Percentiles rank a stretch among this genome's conserved stretches.
Evolutionary conservation across 2,888 invertebrate species (phyloP).

Genomic region (Microplitis manilae): DNA sequence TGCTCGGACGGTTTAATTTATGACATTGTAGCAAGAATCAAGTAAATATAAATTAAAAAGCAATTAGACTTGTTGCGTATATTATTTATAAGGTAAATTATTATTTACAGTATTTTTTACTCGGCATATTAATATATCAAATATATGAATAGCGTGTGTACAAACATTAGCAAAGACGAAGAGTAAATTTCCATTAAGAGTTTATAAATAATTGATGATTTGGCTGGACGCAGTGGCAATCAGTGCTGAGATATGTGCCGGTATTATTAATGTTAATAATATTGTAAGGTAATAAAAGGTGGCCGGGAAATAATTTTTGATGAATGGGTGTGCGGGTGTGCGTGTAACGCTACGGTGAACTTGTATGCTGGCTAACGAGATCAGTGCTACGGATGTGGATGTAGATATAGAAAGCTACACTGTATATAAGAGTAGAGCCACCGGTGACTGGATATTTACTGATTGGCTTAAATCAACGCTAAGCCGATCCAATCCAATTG

Average conservation of each 20-base stretch:
- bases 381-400: constrained; percentile 53
- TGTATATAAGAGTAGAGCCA: constrained; percentile 21
- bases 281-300: constrained; percentile 9
- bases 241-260: background rate
- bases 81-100: background rate
- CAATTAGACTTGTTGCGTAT: constrained; percentile 1
- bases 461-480: constrained; percentile 72
- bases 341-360: constrained; percentile 67
- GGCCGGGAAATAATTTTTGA: constrained; percentile 8
- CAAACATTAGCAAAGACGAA: constrained; percentile 1
- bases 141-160: constrained; percentile 13
- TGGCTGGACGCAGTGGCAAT: background rate
- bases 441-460: constrained; percentile 68
- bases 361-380: constrained; percentile 68
- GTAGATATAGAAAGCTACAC: constrained; percentile 56
- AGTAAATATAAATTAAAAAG: constrained; percentile 27
- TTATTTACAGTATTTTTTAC: background rate
- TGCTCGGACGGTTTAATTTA: background rate
- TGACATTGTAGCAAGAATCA: background rate
- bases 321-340: constrained; percentile 48
- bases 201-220: constrained; percentile 9
- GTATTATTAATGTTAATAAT: background rate
- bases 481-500: constrained; percentile 70
- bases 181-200: constrained; percentile 8
- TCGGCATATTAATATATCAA: background rate